Percentiles rank a stretch among this genome's conserved stretches.
These are phyloP conservation scores for Actinia equina DNA, from an alignment of 64 coral and sea anemone species.

Conservation along the genomic window DNA sequence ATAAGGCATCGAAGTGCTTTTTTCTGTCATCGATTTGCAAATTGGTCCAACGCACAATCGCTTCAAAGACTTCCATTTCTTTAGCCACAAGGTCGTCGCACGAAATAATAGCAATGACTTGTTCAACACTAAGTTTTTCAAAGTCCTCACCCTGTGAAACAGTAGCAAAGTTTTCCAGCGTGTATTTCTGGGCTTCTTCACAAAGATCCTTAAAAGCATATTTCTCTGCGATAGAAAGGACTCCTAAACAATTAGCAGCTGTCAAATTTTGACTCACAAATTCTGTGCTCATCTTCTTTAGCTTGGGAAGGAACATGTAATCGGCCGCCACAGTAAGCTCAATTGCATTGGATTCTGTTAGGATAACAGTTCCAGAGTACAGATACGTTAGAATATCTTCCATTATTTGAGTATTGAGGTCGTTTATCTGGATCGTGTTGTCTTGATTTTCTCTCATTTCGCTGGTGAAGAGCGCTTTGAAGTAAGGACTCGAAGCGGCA, in stretches of 20 bases:
- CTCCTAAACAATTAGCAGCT: constrained; percentile 68
- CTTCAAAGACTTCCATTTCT: constrained; percentile 79
- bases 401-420: constrained; percentile 55
- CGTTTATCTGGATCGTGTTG: constrained; percentile 65
- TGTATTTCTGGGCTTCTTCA: constrained; percentile 62
- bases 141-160: constrained; percentile 50
- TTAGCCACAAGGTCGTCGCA: constrained; percentile 77
- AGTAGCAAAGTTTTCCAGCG: constrained; percentile 65
- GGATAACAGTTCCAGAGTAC: constrained; percentile 60
- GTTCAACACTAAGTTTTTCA: constrained; percentile 36
- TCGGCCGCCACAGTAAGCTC: constrained; percentile 63
- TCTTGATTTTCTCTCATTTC: constrained; percentile 85
- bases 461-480: constrained; percentile 69
- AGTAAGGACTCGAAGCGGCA: constrained; percentile 73
- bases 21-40: constrained; percentile 47
- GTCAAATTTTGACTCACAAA: constrained; percentile 68
- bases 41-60: constrained; percentile 67
- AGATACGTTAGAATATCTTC: constrained; percentile 67
- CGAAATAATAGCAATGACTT: constrained; percentile 62
- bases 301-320: constrained; percentile 64
- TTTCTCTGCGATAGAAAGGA: constrained; percentile 76
- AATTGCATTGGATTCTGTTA: constrained; percentile 56
- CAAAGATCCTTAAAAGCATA: constrained; percentile 59
- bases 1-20: constrained; percentile 56
- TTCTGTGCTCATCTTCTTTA: constrained; percentile 67